Conservation (phyloP, 2,797 vertebrate genomes). For the Paguma larvata region DNA sequence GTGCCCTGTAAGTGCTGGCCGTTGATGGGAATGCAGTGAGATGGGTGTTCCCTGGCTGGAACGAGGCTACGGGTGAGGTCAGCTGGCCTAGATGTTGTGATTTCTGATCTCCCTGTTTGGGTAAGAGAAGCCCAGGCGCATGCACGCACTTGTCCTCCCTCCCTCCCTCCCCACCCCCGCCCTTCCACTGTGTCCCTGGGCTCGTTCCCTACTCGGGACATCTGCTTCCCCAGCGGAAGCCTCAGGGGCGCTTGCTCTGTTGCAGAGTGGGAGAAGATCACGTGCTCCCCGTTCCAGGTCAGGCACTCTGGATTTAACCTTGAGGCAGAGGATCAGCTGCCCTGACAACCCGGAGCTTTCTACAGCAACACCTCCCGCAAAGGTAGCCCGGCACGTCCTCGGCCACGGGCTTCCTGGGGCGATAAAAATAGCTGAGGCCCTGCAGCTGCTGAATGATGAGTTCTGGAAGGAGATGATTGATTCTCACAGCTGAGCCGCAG, state of each 20-base stretch:
- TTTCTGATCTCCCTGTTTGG: not conserved
- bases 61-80: not conserved
- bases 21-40: not conserved
- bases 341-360: not conserved
- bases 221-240: not conserved
- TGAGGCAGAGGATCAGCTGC: slow-evolving; percentile 30
- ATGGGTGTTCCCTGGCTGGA: not conserved
- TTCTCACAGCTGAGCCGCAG: slow-evolving; percentile 89
- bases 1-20: not conserved
- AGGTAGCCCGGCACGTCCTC: slow-evolving; percentile 79
- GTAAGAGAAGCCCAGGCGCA: not conserved
- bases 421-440: slow-evolving; percentile 89
- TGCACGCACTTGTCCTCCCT: not conserved
- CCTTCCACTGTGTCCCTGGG: not conserved
- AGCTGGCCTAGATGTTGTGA: not conserved
- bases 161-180: too few relatives aligned
- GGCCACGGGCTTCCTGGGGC: slow-evolving; percentile 72
- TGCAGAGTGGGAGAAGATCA: slow-evolving; percentile 24
- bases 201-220: not conserved
- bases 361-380: slow-evolving; percentile 40
- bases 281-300: slow-evolving; percentile 54
- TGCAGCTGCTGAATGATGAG: slow-evolving; percentile 87
- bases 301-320: slow-evolving; percentile 66
- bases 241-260: not conserved
- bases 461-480: slow-evolving; percentile 90